Base-by-base conservation (phyloP, 1,140 invertebrate genomes). In the Drosophila azteca region DNA sequence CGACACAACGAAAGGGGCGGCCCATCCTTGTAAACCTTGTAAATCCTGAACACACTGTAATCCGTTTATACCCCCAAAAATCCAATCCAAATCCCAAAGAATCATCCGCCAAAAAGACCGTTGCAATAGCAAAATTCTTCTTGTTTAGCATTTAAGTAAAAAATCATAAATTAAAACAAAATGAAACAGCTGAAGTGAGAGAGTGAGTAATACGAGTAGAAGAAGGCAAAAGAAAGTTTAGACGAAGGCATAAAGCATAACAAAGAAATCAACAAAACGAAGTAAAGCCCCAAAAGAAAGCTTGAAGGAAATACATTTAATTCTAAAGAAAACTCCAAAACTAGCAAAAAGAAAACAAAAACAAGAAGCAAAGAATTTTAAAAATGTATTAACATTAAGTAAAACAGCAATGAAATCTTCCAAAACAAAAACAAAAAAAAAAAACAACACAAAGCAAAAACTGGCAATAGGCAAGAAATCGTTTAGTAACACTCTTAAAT, bases 111-210 rank as follows among this genome's bases (percentile, higher is more conserved):
- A 52, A 52, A 58, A 71, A 51, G 17, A 51, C 61, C 79, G 80
- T 77, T 84, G 81, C 81, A 85, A 85, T 87, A 85, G 82, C 60
- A 60, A 88, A 87, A 88, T 88, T 87, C 75, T 88, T 87, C 75
- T 88, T 87, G 70, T 87, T 85, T 87, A 87, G 82, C 78, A 82
- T 82, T 81, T 87, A 87, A 87, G 82, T 82, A 82, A 87, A 62
- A 48, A 51, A 79, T 43, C 66, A 50, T 69, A 20, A 53, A 62
- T 55, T 62, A 48, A 78, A 45, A 50, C 41, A 59, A 54, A 24
- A 31, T 44, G 9, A 41, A 54, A 35, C 17, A 35, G 45, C 26
- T 46, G 22, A 35, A 20, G 11, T 11, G 5, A 45, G 43, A 35
- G 52, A 49, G 52, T 26, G 43, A 46, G 59, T 7, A 55, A 50